A percentile compares a stretch with the other conserved stretches of the same genome.
Evolutionary conservation across 2,797 vertebrate species (phyloP).

Genomic region (Ataeniobius toweri): DNA sequence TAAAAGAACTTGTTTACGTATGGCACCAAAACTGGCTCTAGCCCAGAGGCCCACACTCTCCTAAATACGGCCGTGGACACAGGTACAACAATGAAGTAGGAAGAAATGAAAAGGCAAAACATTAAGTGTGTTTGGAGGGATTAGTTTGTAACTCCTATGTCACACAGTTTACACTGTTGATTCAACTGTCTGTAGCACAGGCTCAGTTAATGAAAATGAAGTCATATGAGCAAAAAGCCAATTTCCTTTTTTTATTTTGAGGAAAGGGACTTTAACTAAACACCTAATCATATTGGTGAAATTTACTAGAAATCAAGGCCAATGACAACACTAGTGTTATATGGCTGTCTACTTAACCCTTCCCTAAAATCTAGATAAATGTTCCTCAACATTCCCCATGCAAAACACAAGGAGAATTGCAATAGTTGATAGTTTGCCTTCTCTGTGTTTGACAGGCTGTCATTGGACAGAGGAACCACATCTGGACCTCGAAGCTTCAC

Average conservation of each 20-base stretch:
- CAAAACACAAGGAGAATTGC: not conserved
- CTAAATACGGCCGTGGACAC: not conserved
- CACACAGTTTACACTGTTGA: not conserved
- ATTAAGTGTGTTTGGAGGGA: not conserved
- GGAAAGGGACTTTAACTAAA: not conserved
- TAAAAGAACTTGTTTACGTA: not conserved
- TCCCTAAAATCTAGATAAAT: not conserved
- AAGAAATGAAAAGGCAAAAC: not conserved
- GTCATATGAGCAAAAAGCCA: not conserved
- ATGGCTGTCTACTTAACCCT: not conserved
- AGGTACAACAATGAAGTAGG: not conserved
- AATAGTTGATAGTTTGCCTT: slow-evolving; percentile 7
- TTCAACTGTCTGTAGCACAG: not conserved
- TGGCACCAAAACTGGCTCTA: not conserved
- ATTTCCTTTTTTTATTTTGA: not conserved
- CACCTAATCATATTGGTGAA: not conserved
- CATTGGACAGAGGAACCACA: slow-evolving; percentile 12
- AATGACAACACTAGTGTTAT: not conserved
- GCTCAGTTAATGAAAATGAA: not conserved
- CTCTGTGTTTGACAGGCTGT: slow-evolving; percentile 21
- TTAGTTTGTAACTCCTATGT: not conserved
- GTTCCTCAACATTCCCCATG: not conserved
- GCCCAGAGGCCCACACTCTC: not conserved
- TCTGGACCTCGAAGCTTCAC: not conserved
- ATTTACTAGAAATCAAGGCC: not conserved